Conservation (phyloP, 2,888 invertebrate species). For the Plebejus anna region DNA sequence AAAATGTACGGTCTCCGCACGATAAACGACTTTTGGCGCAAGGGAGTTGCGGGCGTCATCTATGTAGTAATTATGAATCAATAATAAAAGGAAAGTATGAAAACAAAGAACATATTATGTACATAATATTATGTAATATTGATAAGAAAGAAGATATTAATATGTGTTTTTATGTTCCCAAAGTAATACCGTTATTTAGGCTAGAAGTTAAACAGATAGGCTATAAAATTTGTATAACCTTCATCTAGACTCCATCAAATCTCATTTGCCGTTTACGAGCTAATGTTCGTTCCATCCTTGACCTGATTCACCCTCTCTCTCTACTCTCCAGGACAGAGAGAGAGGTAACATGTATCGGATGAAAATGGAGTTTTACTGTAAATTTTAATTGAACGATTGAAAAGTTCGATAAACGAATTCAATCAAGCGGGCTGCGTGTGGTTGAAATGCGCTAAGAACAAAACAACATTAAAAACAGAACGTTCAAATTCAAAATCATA, state of each 20-base stretch:
- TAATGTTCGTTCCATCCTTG: constrained; percentile 26
- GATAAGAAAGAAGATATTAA: neutral
- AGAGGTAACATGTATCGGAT: neutral
- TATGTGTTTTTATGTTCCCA: neutral
- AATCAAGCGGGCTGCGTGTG: neutral
- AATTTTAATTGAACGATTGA: constrained; percentile 24
- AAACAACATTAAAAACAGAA: neutral
- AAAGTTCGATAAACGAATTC: constrained; percentile 6
- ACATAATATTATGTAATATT: no score
- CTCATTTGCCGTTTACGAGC: constrained; percentile 21
- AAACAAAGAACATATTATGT: no score
- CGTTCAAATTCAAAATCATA: no score
- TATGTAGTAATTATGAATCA: no score
- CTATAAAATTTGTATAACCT: constrained; percentile 18
- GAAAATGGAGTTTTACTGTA: constrained; percentile 15
- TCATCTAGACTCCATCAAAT: constrained; percentile 21
- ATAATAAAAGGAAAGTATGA: no score
- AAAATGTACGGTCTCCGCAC: no score
- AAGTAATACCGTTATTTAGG: neutral
- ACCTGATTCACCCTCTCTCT: constrained; percentile 5
- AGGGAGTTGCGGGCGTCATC: no score
- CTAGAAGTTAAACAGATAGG: constrained; percentile 9
- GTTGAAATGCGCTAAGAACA: neutral
- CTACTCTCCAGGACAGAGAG: neutral
- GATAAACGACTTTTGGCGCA: no score